A percentile compares a stretch with the other conserved stretches of the same genome.
phyloP scores from a whole-genome alignment of 2,888 invertebrate species.

The Cataglyphis rosenhaueri region DNA sequence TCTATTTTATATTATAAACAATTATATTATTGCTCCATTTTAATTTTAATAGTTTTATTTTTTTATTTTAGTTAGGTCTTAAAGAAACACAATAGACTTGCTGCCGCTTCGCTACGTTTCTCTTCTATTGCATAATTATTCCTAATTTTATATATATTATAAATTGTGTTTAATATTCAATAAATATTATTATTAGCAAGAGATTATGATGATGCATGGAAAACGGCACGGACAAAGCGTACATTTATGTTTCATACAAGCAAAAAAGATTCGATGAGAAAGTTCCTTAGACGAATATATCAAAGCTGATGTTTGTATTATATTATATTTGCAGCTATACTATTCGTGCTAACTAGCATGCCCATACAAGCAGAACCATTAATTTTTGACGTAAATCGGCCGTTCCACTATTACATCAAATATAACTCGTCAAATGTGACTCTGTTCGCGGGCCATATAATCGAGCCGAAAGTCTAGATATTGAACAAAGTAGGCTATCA shows the following conservation, averaged over 20 bases:
- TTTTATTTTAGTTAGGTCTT: neutral
- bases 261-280: neutral
- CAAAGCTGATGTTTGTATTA: neutral
- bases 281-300: neutral
- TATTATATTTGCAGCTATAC: constrained; percentile 36
- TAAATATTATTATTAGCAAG: neutral
- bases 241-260: neutral
- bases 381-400: constrained; percentile 44
- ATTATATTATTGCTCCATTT: too few species aligned
- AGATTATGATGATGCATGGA: neutral
- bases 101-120: neutral
- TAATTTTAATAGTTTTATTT: neutral
- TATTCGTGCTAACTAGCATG: neutral
- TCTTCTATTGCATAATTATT: neutral
- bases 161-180: neutral
- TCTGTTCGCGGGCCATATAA: constrained; percentile 51
- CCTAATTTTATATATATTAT: neutral
- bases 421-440: neutral
- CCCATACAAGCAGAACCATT: neutral
- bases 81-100: neutral
- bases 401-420: constrained; percentile 54
- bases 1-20: neutral
- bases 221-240: neutral
- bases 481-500: neutral
- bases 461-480: neutral